Base-by-base conservation (phyloP, 2,113 vertebrate genomes). In the Micromys minutus region DNA sequence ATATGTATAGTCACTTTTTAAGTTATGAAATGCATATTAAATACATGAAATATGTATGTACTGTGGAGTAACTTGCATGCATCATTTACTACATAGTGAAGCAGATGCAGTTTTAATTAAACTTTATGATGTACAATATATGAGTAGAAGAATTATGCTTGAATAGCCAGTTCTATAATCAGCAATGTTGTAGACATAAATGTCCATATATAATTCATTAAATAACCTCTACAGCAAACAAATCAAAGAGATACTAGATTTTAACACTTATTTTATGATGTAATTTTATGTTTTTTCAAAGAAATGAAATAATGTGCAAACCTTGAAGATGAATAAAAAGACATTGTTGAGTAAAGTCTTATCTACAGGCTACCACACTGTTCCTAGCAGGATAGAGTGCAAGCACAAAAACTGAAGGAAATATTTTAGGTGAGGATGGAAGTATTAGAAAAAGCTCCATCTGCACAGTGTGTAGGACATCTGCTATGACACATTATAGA, bases 31-130 rank as follows among this genome's bases (percentile, higher is more conserved):
- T 94, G 42, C 55, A 89, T 93, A 94, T 96, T 96, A 96, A 88
- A 86, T 95, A 90, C 67, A 96, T 96, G 92, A 96, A 97, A 96
- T 97, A 97, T 98, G 67, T 95, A 95, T 94, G 77, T 97, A 81
- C 16, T 71, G 11, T 81, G 47, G 7, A 92, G n/a, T 57, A 74
- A 80, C 2, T 76, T 91, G 71, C 34, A 76, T 92, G 94, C 24
- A 94, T 96, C 89, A 97, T 96, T 97, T 97, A 90, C 55, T 91
- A 95, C 93, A 96, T 47, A 98, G 26, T 75, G 75, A 93, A 93
- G 34, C 87, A 96, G 90, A 94, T 59, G 93, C 31, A 71, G 61
- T 97, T 97, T 95, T 81, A 87, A 84, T 93, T 96, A 97, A 97
- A 94, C 74, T 87, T 34, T 92, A 91, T 71, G 65, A 94, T 96